Percentiles rank a stretch among this genome's conserved stretches.
Conservation (phyloP, 2,797 vertebrate genomes). For the Toxotes lorentzi region DNA sequence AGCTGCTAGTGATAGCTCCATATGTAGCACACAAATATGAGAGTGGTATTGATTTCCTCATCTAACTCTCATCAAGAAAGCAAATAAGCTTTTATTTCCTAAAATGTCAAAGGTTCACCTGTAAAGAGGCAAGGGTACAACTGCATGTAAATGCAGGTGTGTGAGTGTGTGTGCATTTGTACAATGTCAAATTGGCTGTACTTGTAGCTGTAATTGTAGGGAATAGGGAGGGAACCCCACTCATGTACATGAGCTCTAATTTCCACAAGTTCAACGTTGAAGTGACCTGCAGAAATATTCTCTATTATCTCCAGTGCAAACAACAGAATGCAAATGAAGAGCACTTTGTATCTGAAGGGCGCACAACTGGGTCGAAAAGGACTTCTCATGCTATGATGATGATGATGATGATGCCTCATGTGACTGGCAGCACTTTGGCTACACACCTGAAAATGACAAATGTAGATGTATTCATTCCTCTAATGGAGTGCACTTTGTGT, state of each 20-base stretch:
- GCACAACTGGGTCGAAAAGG: constrained; percentile 23
- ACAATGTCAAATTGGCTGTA: background rate
- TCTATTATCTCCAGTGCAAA: constrained; percentile 23
- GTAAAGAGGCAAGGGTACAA: background rate
- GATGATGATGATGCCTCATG: constrained; percentile 10
- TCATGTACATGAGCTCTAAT: constrained; percentile 27
- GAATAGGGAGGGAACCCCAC: constrained; percentile 20
- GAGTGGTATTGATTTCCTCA: background rate
- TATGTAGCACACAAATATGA: background rate
- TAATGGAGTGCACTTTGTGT: background rate
- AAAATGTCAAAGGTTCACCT: background rate
- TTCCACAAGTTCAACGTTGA: constrained; percentile 33
- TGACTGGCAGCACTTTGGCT: background rate
- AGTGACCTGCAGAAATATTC: constrained; percentile 31
- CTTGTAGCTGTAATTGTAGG: constrained; percentile 34
- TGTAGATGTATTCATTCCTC: background rate
- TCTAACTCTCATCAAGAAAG: background rate
- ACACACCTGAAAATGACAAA: constrained; percentile 2
- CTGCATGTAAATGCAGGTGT: constrained; percentile 3
- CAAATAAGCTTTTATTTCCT: background rate
- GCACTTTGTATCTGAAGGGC: constrained; percentile 29
- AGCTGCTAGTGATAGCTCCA: background rate
- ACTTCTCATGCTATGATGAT: background rate
- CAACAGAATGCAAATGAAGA: constrained; percentile 36
- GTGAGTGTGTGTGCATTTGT: background rate